Evolutionary conservation across 2,888 invertebrate genomes (phyloP).

Genomic region (Leucoptera coffeella): DNA sequence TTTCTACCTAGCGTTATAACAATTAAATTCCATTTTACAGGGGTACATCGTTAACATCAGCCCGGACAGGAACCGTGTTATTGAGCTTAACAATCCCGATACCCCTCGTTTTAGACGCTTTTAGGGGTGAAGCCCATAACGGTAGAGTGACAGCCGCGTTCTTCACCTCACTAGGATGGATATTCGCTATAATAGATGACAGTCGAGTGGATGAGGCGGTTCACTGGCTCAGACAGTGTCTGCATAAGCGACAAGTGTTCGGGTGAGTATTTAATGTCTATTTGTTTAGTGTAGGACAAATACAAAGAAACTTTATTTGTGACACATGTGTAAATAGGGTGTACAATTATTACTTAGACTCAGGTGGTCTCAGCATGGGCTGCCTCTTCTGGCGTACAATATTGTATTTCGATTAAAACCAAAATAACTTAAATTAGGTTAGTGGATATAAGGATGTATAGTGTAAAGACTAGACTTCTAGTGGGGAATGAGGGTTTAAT

Average conservation of each 20-base stretch:
- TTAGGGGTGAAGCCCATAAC: slow-evolving; percentile 14
- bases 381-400: no score
- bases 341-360: no score
- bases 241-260: slow-evolving; percentile 16
- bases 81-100: slow-evolving; percentile 85
- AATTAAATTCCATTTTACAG: slow-evolving; percentile 33
- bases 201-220: slow-evolving; percentile 16
- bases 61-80: slow-evolving; percentile 80
- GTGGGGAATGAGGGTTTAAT: no score
- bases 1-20: no score
- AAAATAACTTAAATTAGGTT: no score
- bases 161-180: slow-evolving; percentile 7
- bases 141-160: slow-evolving; percentile 9
- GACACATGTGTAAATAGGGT: no score
- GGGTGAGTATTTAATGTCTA: slow-evolving; percentile 26
- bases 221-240: slow-evolving; percentile 60
- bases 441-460: no score
- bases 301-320: no score
- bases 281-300: no score
- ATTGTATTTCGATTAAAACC: no score
- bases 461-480: no score
- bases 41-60: slow-evolving; percentile 92
- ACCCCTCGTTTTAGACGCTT: slow-evolving; percentile 73
- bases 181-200: slow-evolving; percentile 14
- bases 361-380: no score